Conservation (phyloP, 2,113 vertebrate species). For the Entelurus aequoreus region DNA sequence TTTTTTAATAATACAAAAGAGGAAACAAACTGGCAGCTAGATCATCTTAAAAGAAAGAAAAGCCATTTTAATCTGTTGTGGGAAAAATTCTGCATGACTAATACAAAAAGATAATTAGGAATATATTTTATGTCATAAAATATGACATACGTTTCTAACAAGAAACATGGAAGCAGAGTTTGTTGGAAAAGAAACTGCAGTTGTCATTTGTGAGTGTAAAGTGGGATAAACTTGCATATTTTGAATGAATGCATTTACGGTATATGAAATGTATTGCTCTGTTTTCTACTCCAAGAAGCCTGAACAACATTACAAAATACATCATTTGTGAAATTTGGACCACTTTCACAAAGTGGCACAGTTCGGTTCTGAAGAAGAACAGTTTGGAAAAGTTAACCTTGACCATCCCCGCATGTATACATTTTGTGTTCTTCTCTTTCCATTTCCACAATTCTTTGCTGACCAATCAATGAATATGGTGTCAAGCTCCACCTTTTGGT, state of each 20-base stretch:
- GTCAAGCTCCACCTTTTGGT: background rate
- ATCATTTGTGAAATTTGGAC: background rate
- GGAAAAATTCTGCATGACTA: background rate
- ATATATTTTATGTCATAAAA: background rate
- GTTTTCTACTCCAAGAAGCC: background rate
- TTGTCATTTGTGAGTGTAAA: background rate
- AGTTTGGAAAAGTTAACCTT: background rate
- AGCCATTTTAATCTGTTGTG: background rate
- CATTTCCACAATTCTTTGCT: background rate
- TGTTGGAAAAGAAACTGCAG: background rate
- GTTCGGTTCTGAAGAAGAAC: background rate
- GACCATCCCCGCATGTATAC: background rate
- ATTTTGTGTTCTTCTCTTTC: background rate
- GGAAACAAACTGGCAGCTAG: background rate
- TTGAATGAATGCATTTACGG: no score
- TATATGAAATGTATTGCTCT: background rate
- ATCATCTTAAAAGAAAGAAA: background rate
- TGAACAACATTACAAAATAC: background rate
- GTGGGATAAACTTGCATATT: no score
- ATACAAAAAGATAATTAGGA: background rate
- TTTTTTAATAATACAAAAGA: background rate
- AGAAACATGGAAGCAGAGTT: background rate
- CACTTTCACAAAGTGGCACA: background rate
- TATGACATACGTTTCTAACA: background rate
- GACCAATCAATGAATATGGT: background rate